Evolutionary conservation across 2,888 invertebrate species (phyloP).

Genomic region (Eucera pruinosa): DNA sequence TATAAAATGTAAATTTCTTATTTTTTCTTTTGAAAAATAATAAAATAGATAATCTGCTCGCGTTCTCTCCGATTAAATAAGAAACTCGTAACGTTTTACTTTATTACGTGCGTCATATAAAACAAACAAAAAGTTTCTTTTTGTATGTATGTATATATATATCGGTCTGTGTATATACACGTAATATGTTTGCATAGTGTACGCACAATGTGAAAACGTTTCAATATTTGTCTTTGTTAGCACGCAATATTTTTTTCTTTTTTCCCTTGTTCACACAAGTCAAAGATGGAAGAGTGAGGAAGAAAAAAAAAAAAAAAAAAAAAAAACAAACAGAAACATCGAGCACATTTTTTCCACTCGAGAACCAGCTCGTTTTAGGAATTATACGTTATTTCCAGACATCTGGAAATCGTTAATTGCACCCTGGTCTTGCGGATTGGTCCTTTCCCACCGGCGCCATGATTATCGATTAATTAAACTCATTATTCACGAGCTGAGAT

Average conservation of each 20-base stretch:
- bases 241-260: not conserved
- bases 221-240: not conserved
- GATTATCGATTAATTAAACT: slow-evolving; percentile 51
- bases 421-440: slow-evolving; percentile 64
- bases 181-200: slow-evolving; percentile 2
- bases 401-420: slow-evolving; percentile 51
- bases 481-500: slow-evolving; percentile 67
- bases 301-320: slow-evolving; percentile 5
- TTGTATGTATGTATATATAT: not conserved
- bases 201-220: slow-evolving; percentile 14
- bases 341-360: slow-evolving; percentile 55
- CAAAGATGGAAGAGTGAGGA: slow-evolving; percentile 14
- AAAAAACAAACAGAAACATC: slow-evolving; percentile 10
- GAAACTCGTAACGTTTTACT: slow-evolving; percentile 15
- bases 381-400: slow-evolving; percentile 40
- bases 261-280: slow-evolving; percentile 7
- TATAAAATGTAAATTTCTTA: slow-evolving; percentile 49
- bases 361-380: slow-evolving; percentile 68
- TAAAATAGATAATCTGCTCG: slow-evolving; percentile 55
- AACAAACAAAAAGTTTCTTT: slow-evolving; percentile 22
- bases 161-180: not conserved
- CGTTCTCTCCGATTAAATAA: slow-evolving; percentile 20
- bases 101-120: not conserved
- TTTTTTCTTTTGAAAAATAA: slow-evolving; percentile 42
- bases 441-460: slow-evolving; percentile 60